Evolutionary conservation across 2,797 vertebrate species (phyloP).

Genomic region (Yasuhikotakia modesta): DNA sequence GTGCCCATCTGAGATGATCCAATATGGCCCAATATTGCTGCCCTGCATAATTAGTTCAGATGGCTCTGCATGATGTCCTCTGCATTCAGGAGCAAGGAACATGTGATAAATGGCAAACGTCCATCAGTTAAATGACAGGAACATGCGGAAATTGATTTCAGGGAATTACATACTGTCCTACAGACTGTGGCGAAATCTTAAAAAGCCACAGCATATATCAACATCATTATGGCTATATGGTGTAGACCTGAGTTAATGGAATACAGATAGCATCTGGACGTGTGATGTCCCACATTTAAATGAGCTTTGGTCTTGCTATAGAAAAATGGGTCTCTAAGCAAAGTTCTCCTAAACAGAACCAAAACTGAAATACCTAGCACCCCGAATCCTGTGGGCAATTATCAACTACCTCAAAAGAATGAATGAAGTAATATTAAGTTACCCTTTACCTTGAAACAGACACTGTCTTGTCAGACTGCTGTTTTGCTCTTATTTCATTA

Average conservation of each 20-base stretch:
- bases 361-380: background rate
- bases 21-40: slow-evolving; percentile 20
- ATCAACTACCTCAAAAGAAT: background rate
- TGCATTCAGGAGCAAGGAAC: slow-evolving; percentile 18
- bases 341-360: background rate
- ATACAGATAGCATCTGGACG: slow-evolving; percentile 26
- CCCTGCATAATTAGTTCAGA: slow-evolving; percentile 21
- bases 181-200: slow-evolving; percentile 3
- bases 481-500: background rate
- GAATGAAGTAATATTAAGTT: background rate
- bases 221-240: slow-evolving; percentile 11
- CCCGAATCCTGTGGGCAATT: background rate
- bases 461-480: background rate
- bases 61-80: slow-evolving; percentile 12
- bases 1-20: slow-evolving; percentile 28
- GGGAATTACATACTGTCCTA: slow-evolving; percentile 13
- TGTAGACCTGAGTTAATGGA: slow-evolving; percentile 10
- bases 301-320: background rate
- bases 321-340: background rate
- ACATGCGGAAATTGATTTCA: slow-evolving; percentile 23
- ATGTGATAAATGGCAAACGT: slow-evolving; percentile 22
- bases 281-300: background rate
- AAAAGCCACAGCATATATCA: slow-evolving; percentile 32
- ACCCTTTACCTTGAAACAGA: background rate
- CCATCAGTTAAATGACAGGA: slow-evolving; percentile 27